Evolutionary conservation across 2,113 vertebrate genomes (phyloP), one percentile per base, ranked within the genome.

Genomic region (Andinoacara biseriatus): DNA sequence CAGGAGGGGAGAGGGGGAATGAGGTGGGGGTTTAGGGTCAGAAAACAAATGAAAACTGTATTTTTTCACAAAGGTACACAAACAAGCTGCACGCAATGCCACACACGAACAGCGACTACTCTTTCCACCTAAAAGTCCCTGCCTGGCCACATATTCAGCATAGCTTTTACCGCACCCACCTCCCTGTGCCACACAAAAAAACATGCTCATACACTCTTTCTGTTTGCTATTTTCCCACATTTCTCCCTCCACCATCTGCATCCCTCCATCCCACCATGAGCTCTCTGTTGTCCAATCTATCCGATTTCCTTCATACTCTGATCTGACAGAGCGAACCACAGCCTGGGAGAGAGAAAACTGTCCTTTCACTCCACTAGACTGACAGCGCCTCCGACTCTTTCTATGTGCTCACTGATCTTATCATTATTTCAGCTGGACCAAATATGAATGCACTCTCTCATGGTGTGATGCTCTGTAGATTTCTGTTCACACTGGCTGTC

Each of bases 351-450:
- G 59, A 81, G 26, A 81, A 79, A 80, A 61, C 74, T 22, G 83
- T 86, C 89, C 89, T 88, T 82, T 90, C 81, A 60, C 60, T 81
- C 78, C 72, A 84, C 86, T 78, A 86, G 62, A 82, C 75, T 84
- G 90, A 91, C 85, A 85, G 63, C 17, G 14, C 58, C 82, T 82
- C 40, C 46, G 57, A 87, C 63, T 29, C 61, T 65, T 79, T 85
- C 49, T 76, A 59, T 90, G 81, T 84, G 78, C 84, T 84, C 85
- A 54, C 85, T 75, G 86, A 92, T 92, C 83, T 77, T 86, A 89
- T 90, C 86, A 90, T 90, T 89, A 89, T 88, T 88, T 56, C 84
- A 88, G 87, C 80, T 92, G 83, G 80, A 58, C 85, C 76, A 59
- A 82, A 83, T 86, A 86, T 83, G 62, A 90, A 89, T 84, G 74